Base-by-base conservation (phyloP, 2,888 invertebrate genomes). In the Pardosa pseudoannulata region DNA sequence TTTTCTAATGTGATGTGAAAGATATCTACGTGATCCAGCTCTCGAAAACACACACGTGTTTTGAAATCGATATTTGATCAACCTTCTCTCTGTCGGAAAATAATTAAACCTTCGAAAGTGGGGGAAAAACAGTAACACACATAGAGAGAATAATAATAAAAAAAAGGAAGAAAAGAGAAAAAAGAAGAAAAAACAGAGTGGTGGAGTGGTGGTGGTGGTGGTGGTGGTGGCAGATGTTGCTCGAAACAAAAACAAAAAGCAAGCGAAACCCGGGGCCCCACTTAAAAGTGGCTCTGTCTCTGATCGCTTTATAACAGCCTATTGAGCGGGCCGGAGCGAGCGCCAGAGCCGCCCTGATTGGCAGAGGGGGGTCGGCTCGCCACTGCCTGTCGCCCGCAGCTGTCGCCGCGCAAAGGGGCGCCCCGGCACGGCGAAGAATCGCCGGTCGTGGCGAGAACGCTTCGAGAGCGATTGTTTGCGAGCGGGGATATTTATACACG, bases 271-370 rank as follows among this genome's bases (percentile, higher is more conserved):
- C 11, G 27, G n/a, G n/a, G n/a, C 11, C 72, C 67, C 73, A 78
- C 78, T 85, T 85, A 85, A 85, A 85, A 85, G 67, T 78, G 74
- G 50, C 72, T 65, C 72, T 74, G 67, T 68, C 72, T 83, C 83
- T 85, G 83, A 85, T 85, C 83, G 83, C 83, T 85, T 73, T 78
- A 85, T 85, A 85, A 85, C 83, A 78, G 76, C 73, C 78, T 85
- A 85, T 85, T 85, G 83, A 85, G 83, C 83, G 83, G 78, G 68
- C n/a, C 78, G 79, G 83, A 78, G 78, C 78, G 83, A 72, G 41
- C 39, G 72, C 29, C 65, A 62, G 78, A 78, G 83, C 78, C n/a
- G n/a, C n/a, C n/a, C n/a, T n/a, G n/a, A n/a, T n/a, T 85, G 78
- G 83, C 78, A 78, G 79, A 78, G 79, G 78, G 73, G 79, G 83